Base-by-base conservation (phyloP, 2,888 invertebrate species). In the Leucozona laternaria region DNA sequence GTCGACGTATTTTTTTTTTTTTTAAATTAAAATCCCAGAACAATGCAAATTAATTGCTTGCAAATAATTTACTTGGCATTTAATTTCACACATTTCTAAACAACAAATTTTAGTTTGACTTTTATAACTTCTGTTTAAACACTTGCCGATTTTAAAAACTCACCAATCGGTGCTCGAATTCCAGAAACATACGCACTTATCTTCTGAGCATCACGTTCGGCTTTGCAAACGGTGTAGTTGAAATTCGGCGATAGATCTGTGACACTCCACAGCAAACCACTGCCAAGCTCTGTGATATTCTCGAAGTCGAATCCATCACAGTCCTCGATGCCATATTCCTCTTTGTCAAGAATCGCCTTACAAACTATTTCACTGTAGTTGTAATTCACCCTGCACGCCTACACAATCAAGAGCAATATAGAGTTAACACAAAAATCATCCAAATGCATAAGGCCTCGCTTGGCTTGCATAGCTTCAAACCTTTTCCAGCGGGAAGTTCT, bases 161-260 rank as follows among this genome's bases (percentile, higher is more conserved):
- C 89, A 92, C 92, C 92, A 72, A 93, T 91, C 1, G 93, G 92
- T 15, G 92, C 91, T 22, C 93, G 90, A 72, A 91, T 91, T 10
- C 92, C 92, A 64, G 91, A 91, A 17, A 92, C 90, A 79, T 91
- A 89, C 2, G 92, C 90, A 11, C 91, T 90, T 31, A 91, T 79
- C 77, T 90, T 91, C 79, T 93, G 93, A 0, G 92, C 90, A 77
- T 93, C 92, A 0, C 90, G 88, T 89, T 93, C 93, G 15, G 92
- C 92, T 75, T 91, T 91, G 88, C 93, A 93, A 13, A 92, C 92
- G 1, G 92, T 91, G 15, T 90, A 90, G 71, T 91, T 91, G 22
- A 92, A 91, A 37, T 89, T 90, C 7, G 82, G 31, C 2, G 90
- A 89, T 4, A 75, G 34, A 8, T 90, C 81, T 6, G 76, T 89